A percentile compares a stretch with the other conserved stretches of the same genome.
These are phyloP conservation scores for Drosophila mimica DNA, from an alignment of 2,888 invertebrate genomes.

Conservation along the genomic window DNA sequence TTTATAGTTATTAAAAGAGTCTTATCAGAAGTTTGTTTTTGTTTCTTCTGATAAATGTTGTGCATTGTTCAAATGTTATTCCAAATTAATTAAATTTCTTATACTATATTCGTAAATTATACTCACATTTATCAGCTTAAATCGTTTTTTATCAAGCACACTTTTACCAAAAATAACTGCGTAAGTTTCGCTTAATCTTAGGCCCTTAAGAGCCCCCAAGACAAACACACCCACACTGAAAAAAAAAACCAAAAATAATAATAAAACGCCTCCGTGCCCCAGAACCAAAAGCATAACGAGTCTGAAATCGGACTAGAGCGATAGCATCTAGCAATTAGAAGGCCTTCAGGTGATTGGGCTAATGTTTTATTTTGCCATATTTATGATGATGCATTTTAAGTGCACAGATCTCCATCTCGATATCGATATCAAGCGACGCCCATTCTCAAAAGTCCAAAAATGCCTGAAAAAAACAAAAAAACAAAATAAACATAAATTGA, in stretches of 20 bases:
- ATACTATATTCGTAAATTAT: neutral
- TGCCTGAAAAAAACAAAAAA: neutral
- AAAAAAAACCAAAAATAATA: neutral
- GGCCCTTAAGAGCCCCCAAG: slow-evolving; percentile 8
- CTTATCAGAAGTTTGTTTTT: neutral
- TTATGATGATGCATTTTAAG: slow-evolving; percentile 73
- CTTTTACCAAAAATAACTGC: neutral
- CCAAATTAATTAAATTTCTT: neutral
- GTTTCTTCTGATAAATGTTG: neutral
- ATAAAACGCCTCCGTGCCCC: slow-evolving; percentile 36
- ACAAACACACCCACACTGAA: slow-evolving; percentile 4
- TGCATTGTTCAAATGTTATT: neutral
- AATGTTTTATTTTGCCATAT: slow-evolving; percentile 70
- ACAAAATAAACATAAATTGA: slow-evolving; percentile 27
- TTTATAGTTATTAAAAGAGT: neutral
- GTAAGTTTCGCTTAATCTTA: slow-evolving; percentile 29
- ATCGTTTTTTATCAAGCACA: neutral
- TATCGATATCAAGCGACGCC: slow-evolving; percentile 55
- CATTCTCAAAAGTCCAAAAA: slow-evolving; percentile 24
- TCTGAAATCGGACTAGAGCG: slow-evolving; percentile 35
- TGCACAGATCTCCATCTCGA: slow-evolving; percentile 43
- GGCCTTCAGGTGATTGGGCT: slow-evolving; percentile 47
- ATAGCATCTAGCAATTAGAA: slow-evolving; percentile 59
- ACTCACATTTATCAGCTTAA: neutral
- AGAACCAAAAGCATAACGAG: slow-evolving; percentile 47